Percentiles rank a stretch among this genome's conserved stretches.
Evolutionary conservation across 2,113 vertebrate species (phyloP).

Genomic region (Pangasianodon gigas): DNA sequence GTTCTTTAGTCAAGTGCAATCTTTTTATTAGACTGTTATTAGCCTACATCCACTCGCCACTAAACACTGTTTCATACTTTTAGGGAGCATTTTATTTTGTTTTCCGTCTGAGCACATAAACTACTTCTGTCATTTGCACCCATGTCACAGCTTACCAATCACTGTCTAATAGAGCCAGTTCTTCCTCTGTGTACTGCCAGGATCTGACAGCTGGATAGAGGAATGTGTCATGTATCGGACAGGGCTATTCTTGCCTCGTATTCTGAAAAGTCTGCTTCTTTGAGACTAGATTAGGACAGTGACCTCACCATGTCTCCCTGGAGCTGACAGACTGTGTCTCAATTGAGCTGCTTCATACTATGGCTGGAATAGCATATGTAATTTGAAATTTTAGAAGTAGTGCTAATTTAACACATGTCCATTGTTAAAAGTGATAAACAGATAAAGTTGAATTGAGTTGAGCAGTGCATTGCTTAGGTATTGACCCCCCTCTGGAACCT

Average conservation of each 20-base stretch:
- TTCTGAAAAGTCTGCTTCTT: slow-evolving; percentile 17
- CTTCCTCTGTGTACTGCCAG: not conserved
- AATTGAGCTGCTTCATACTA: slow-evolving; percentile 25
- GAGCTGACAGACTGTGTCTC: slow-evolving; percentile 19
- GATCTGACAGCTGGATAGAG: slow-evolving; percentile 44
- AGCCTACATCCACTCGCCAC: not conserved
- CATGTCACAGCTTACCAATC: not conserved
- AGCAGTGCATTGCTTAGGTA: not conserved
- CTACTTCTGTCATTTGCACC: not conserved
- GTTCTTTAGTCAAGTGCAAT: not conserved
- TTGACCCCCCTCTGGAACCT: not conserved
- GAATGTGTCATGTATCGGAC: slow-evolving; percentile 41
- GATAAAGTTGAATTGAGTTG: not conserved
- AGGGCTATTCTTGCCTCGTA: slow-evolving; percentile 38
- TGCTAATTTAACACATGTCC: not conserved
- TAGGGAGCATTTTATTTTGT: not conserved
- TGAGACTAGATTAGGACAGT: slow-evolving; percentile 37
- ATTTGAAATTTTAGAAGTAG: not conserved
- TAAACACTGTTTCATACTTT: not conserved
- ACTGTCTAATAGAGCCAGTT: not conserved
- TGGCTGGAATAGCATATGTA: not conserved
- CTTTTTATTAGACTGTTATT: not conserved
- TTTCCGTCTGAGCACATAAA: not conserved
- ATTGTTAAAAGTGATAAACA: not conserved
- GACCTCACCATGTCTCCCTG: slow-evolving; percentile 39